phyloP scores from a whole-genome alignment of 1,140 invertebrate species.

The Heliconius eleuchia region DNA sequence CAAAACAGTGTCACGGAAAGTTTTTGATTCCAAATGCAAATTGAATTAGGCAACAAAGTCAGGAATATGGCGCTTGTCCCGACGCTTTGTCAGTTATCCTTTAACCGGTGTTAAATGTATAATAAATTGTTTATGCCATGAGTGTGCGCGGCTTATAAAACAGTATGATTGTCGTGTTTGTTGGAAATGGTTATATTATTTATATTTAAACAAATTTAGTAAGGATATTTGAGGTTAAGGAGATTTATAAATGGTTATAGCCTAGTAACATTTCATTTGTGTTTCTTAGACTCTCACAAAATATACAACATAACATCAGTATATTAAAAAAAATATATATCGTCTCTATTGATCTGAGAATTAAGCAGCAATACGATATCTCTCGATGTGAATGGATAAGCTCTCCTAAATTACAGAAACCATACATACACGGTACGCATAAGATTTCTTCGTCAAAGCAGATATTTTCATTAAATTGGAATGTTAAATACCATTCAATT shows the following conservation, averaged over 20 bases:
- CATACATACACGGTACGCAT: slow-evolving; percentile 74
- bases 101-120: slow-evolving; percentile 44
- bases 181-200: neutral
- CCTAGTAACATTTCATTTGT: neutral
- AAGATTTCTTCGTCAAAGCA: slow-evolving; percentile 66
- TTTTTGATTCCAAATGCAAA: slow-evolving; percentile 80
- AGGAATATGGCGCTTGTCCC: slow-evolving; percentile 61
- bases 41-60: slow-evolving; percentile 78
- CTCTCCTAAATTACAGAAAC: slow-evolving; percentile 78
- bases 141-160: neutral
- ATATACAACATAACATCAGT: neutral
- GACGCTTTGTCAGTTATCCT: slow-evolving; percentile 61
- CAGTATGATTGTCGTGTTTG: neutral
- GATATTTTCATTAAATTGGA: slow-evolving; percentile 66
- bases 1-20: slow-evolving; percentile 81
- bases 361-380: slow-evolving; percentile 57
- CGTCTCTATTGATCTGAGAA: neutral
- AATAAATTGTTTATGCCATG: neutral
- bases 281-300: neutral
- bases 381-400: slow-evolving; percentile 61
- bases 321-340: slow-evolving; percentile 8
- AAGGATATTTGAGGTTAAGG: too few relatives aligned
- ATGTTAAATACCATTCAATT: slow-evolving; percentile 12
- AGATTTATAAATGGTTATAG: too few relatives aligned
- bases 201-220: neutral